Evolutionary conservation across 2,797 vertebrate species (phyloP).

Genomic region (Sebastolobus altivelis): DNA sequence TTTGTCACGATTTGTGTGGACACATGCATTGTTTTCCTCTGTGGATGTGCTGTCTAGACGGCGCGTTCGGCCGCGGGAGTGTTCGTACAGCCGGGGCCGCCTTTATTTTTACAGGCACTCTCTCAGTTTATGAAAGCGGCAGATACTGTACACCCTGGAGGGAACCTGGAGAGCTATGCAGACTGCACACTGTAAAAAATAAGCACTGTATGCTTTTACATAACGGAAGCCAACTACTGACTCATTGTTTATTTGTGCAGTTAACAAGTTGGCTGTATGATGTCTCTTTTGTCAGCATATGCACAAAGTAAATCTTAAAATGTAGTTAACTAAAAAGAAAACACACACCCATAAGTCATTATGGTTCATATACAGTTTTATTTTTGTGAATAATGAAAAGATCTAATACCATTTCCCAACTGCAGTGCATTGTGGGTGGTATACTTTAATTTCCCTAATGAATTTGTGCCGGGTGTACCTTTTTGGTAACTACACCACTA

Average conservation of each 20-base stretch:
- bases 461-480: neutral
- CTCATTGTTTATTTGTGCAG: neutral
- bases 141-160: conserved; percentile 49
- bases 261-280: neutral
- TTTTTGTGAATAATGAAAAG: neutral
- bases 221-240: neutral
- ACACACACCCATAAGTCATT: neutral
- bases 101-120: conserved; percentile 49
- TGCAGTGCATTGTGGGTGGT: neutral
- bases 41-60: conserved; percentile 77
- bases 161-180: conserved; percentile 18
- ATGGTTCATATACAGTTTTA: neutral
- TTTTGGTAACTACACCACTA: conserved; percentile 11
- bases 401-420: neutral
- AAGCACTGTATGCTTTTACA: neutral
- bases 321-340: neutral
- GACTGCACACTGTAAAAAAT: conserved; percentile 21
- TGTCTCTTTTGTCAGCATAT: neutral
- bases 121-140: conserved; percentile 59
- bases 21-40: conserved; percentile 56
- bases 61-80: conserved; percentile 37
- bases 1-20: conserved; percentile 82
- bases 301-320: neutral
- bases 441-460: neutral
- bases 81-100: conserved; percentile 45